Base-by-base conservation (phyloP, 2,113 vertebrate genomes). In the Dicaeum eximium region DNA sequence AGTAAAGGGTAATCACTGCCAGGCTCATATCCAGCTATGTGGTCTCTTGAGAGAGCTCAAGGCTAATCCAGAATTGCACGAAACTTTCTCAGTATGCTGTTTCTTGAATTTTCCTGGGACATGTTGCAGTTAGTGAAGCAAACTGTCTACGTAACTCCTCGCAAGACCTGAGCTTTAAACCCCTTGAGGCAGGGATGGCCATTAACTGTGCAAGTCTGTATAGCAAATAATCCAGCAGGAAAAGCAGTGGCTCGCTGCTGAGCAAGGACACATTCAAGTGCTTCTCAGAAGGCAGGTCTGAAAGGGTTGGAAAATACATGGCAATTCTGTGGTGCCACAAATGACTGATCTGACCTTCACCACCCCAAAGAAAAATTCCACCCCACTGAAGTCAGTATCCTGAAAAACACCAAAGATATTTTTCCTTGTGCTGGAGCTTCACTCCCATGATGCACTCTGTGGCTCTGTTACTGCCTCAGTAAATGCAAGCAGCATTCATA, bases 231-330 rank as follows among this genome's bases (percentile, higher is more conserved):
- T 9, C 3, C 15, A 73, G 31, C 47, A 57, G 67, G 25, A 54
- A 33, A 40, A 60, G 10, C 48, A 37, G 56, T 7, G 17, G 21
- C 53, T 78, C 6, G 1, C 18, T 40, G 67, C 48, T 0, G 0
- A 66, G 35, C 42, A 62, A 70, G 25, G 11, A 73, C 40, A 69
- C 21, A 17, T 33, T 72, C 48, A 13, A 67, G 24, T 19, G 21
- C 66, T 83, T 45, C 53, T 82, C 53, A 57, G 72, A 80, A 80
- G 30, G 53, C 35, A 56, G 40, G 22, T 51, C 19, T 60, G 45
- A 69, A 60, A 35, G 58, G 13, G 13, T 7, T 84, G 47, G 27
- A n/a, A 69, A 42, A 72, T 3, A 33, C 30, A 54, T 0, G 1
- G 44, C 20, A 78, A 8, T 48, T 62, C 64, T n/a, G 42, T 74